Conservation (phyloP, 2,113 vertebrate species). For the Trogon surrucura region DNA sequence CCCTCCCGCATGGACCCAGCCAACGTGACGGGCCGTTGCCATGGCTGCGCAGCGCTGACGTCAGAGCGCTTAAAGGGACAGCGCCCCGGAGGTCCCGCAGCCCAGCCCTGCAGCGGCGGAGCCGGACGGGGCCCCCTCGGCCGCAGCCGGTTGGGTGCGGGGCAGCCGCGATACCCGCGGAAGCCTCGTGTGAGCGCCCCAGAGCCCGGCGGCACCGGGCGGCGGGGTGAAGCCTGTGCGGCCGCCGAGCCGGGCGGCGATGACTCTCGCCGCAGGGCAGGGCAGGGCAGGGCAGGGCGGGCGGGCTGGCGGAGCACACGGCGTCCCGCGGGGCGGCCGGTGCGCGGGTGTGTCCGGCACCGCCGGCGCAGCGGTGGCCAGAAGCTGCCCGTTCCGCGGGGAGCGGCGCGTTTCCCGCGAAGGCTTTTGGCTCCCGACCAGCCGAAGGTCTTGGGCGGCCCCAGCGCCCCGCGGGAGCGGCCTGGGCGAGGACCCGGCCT, state of each 20-base stretch:
- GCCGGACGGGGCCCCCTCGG: not conserved
- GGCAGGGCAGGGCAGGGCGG: not conserved
- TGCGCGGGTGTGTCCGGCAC: rapidly evolving
- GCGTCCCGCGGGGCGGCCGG: not conserved
- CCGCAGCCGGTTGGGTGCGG: too few relatives aligned
- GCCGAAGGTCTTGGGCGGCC: not conserved
- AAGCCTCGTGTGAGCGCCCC: not conserved
- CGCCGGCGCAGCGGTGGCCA: not conserved
- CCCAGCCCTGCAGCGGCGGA: not conserved
- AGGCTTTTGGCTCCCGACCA: too few relatives aligned
- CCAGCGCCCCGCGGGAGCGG: not conserved
- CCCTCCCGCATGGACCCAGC: conserved; percentile 72
- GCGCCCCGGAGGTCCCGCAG: not conserved
- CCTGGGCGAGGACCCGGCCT: too few relatives aligned
- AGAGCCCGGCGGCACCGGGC: not conserved
- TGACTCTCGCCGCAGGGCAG: not conserved
- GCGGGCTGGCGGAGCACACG: too few relatives aligned
- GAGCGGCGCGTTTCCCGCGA: rapidly evolving
- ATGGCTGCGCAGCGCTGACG: conserved; percentile 79
- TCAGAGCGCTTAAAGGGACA: conserved; percentile 69
- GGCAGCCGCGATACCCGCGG: not conserved
- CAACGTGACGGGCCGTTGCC: conserved; percentile 82
- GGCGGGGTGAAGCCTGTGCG: too few relatives aligned
- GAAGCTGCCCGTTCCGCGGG: not conserved
- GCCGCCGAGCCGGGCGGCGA: not conserved